These are phyloP conservation scores for Maniola hyperantus DNA, from an alignment of 2,888 invertebrate genomes.

Conservation along the genomic window DNA sequence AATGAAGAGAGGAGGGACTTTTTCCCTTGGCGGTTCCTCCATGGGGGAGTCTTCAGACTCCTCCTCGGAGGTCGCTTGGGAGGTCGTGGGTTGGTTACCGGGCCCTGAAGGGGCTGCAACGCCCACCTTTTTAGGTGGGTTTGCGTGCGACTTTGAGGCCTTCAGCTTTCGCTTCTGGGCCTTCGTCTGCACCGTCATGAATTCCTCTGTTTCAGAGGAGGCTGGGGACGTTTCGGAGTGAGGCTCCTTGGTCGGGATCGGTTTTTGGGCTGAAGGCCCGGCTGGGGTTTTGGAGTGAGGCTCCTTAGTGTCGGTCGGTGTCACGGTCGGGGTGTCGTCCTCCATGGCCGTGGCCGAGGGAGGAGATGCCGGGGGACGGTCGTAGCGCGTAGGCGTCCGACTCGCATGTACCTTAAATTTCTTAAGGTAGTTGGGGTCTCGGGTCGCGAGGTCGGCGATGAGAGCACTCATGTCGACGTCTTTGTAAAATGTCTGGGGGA, in stretches of 20 bases:
- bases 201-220: background rate
- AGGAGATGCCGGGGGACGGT: no score
- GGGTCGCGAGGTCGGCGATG: background rate
- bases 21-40: background rate
- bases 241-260: no score
- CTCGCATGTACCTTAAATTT: no score
- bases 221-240: background rate
- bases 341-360: no score
- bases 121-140: background rate
- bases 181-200: background rate
- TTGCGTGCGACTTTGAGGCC: background rate
- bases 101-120: background rate
- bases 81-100: background rate
- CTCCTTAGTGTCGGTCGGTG: no score
- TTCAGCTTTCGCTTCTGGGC: constrained; percentile 4
- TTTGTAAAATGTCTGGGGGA: no score
- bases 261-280: no score
- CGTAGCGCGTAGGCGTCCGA: background rate
- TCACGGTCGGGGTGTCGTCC: no score
- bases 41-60: background rate
- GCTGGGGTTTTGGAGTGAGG: no score
- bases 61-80: background rate
- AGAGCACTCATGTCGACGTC: no score
- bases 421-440: no score
- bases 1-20: background rate